Evolutionary conservation across 2,113 vertebrate species (phyloP), one percentile per base, ranked within the genome.

Genomic region (Lontra canadensis): DNA sequence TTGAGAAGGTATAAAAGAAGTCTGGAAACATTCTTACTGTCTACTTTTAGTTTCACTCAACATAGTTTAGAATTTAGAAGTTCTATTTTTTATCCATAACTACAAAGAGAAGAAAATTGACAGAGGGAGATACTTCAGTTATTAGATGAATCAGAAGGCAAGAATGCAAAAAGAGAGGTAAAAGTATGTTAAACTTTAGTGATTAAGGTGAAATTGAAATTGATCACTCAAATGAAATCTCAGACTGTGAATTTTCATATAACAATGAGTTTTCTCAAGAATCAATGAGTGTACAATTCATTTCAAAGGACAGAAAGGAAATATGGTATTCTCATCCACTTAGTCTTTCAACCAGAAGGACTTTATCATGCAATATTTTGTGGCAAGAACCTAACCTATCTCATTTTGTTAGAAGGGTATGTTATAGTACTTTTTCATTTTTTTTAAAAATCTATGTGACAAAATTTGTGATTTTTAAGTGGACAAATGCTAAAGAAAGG

Each of bases 41-140:
- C 3, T 88, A 44, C 31, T 95, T 97, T 63, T 78, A 90, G 34
- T 94, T 92, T 86, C 65, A 89, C 12, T 81, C 34, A 96, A 63
- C 23, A 71, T 11, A n/a, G 4, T 85, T 81, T 67, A 69, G 61
- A 92, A 92, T 82, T 92, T 63, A 92, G n/a, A 97, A 39, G 67
- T 65, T 63, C 80, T 36, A 69, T 78, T 92, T 92, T 57, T 21
- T 4, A 59, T 47, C 3, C 2, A n/a, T 73, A 92, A 55, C 12
- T 63, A 25, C 67, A 86, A 61, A 91, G 6, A 76, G 47, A 85
- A 86, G n/a, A 93, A 92, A 96, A 92, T 2, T n/a, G 15, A 79
- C n/a, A 87, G 2, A 84, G 12, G 36, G 89, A 87, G 79, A 73
- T 65, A 42, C 25, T 82, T 61, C 23, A 89, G 57, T 86, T 91